Evolutionary conservation across 2,888 invertebrate species (phyloP).

Genomic region (Fragum whitleyi): DNA sequence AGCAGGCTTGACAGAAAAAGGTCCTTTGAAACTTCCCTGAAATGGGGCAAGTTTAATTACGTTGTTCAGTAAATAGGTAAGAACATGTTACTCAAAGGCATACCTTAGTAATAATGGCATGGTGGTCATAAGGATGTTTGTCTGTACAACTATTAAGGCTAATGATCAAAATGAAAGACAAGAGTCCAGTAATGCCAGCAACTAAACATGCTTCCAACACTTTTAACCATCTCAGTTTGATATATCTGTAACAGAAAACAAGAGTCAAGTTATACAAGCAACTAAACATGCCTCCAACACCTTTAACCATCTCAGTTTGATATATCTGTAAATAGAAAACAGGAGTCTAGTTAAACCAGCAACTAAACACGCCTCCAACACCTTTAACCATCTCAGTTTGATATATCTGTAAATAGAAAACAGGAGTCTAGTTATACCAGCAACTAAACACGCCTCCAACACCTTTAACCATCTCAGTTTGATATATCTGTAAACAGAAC

Average conservation of each 20-base stretch:
- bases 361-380: constrained; percentile 94
- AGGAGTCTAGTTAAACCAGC: constrained; percentile 93
- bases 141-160: constrained; percentile 93
- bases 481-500: constrained; percentile 90
- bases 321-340: constrained; percentile 84
- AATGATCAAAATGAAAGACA: constrained; percentile 95
- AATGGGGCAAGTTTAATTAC: no score
- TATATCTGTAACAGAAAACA: constrained; percentile 86
- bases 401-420: constrained; percentile 91
- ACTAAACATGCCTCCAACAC: constrained; percentile 94
- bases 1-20: no score
- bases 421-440: constrained; percentile 92
- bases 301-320: constrained; percentile 89
- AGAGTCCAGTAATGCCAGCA: constrained; percentile 92
- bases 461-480: constrained; percentile 90
- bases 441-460: constrained; percentile 93
- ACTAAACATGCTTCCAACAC: constrained; percentile 94
- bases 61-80: no score
- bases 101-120: constrained; percentile 75
- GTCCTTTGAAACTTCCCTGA: no score
- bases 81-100: no score
- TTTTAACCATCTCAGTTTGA: constrained; percentile 89
- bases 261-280: constrained; percentile 92
- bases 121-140: constrained; percentile 69
- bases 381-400: constrained; percentile 89